phyloP scores from a whole-genome alignment of 2,888 invertebrate genomes.

The Alloplasta piceator region DNA sequence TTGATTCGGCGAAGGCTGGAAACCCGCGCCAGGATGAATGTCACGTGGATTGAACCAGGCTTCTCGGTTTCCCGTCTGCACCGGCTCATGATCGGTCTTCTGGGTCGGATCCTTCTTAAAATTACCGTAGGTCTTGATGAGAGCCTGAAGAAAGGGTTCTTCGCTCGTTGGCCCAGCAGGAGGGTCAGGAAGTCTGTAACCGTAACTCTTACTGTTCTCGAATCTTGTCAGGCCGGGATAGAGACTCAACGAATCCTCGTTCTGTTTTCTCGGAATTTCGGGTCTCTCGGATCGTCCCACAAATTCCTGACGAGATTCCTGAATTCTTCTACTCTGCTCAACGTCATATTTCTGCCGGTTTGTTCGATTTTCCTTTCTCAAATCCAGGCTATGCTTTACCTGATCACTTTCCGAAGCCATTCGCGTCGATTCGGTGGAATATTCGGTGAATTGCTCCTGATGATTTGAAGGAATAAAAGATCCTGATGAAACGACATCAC shows the following conservation, averaged over 20 bases:
- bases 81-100: neutral
- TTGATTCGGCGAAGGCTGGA: constrained; percentile 44
- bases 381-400: neutral
- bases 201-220: constrained; percentile 48
- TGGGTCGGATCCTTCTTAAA: constrained; percentile 60
- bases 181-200: constrained; percentile 47
- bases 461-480: constrained; percentile 10
- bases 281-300: constrained; percentile 1
- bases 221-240: constrained; percentile 52
- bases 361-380: constrained; percentile 22
- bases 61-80: constrained; percentile 17
- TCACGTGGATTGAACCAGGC: constrained; percentile 51
- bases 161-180: constrained; percentile 49
- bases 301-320: constrained; percentile 1
- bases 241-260: constrained; percentile 13
- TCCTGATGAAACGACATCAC: neutral
- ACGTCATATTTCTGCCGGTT: neutral
- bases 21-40: constrained; percentile 54
- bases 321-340: neutral
- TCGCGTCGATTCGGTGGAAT: constrained; percentile 5
- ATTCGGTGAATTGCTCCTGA: constrained; percentile 6
- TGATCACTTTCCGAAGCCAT: constrained; percentile 10
- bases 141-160: constrained; percentile 67
- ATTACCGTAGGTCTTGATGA: constrained; percentile 68
- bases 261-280: constrained; percentile 24